Evolutionary conservation across 2,888 invertebrate species (phyloP), one percentile per base, ranked within the genome.

Genomic region (Macroteleia sp.): DNA sequence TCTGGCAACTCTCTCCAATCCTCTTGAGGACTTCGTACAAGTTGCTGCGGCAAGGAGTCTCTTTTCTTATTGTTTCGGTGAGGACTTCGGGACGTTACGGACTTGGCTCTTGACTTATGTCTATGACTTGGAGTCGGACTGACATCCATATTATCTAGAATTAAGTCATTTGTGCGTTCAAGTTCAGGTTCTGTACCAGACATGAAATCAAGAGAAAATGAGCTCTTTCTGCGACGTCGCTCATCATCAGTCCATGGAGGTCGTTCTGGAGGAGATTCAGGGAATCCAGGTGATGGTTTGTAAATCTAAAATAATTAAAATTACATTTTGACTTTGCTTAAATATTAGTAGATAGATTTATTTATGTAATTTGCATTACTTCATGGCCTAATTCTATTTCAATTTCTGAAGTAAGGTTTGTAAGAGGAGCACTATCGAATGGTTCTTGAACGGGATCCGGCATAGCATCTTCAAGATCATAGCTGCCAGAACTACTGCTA

Each of bases 181-280:
- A 76, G 52, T 9, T 93, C 92, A 19, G 92, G 92, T 90, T 94
- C 93, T 89, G 93, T 92, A 70, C 94, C 92, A 79, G 94, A 91
- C 90, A 94, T 92, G 91, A 96, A 94, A 86, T 97, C 96, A 79
- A 96, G 92, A 44, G 95, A 95, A 91, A 96, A 96, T 17, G 94
- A 94, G 87, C 95, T 95, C 91, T 95, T 95, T 86, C 94, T 94
- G 73, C 95, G 93, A 77, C 94, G 93, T 82, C 95, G 94, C 62
- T 96, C 96, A 79, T 96, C 96, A 70, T 95, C 94, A 44, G 94
- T 92, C 93, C 95, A 95, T 8, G 83, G 67, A 2, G 86, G 87
- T 14, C 79, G 74, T 32, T 90, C 90, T 0, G 91, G 89, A 0
- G 91, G 89, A 1, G 91, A 91, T 34, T 89, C 91, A 9, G 89